Percentiles rank a stretch among this genome's conserved stretches.
Evolutionary conservation across 1,140 invertebrate species (phyloP).

Genomic region (Parapsyche elsis): DNA sequence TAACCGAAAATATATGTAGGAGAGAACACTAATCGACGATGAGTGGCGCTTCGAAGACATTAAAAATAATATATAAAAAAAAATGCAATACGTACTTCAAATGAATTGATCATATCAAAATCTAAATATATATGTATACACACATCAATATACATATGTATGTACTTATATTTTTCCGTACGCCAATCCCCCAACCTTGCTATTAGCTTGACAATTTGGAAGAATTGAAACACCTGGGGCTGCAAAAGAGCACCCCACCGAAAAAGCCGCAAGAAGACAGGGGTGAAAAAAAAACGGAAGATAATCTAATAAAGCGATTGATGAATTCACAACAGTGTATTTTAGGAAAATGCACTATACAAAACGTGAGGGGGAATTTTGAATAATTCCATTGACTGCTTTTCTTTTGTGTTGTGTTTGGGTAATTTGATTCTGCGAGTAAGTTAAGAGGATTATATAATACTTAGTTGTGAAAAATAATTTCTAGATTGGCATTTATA

Average conservation of each 20-base stretch:
- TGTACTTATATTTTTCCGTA: too few relatives aligned
- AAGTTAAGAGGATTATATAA: too few relatives aligned
- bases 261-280: neutral
- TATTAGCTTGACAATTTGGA: conserved; percentile 4
- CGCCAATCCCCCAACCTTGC: too few relatives aligned
- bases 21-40: too few relatives aligned
- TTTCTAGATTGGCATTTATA: too few relatives aligned
- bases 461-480: too few relatives aligned
- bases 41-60: too few relatives aligned
- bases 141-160: too few relatives aligned
- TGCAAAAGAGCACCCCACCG: neutral
- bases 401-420: too few relatives aligned
- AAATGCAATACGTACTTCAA: neutral
- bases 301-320: conserved; percentile 31
- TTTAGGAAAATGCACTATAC: neutral
- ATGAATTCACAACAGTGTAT: conserved; percentile 37
- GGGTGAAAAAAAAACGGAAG: conserved; percentile 1
- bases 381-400: neutral
- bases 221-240: neutral
- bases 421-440: too few relatives aligned
- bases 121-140: neutral
- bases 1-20: too few relatives aligned
- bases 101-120: neutral
- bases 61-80: neutral
- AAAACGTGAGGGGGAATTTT: neutral